Evolutionary conservation across 2,113 vertebrate species (phyloP).

Genomic region (Colistium nudipinnis): DNA sequence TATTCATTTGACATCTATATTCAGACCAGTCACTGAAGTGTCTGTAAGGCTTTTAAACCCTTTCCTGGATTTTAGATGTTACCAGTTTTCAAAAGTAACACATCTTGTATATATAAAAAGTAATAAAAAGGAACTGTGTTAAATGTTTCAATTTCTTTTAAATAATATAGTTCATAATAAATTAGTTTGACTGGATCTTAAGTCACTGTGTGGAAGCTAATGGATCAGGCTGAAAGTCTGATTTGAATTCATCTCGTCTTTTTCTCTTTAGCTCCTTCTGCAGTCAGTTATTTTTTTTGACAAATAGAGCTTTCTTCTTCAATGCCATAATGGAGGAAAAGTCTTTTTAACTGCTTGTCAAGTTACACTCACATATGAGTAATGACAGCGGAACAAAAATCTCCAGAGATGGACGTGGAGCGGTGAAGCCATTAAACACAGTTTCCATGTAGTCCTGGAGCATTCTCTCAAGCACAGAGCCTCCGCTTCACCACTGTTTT

Average conservation of each 20-base stretch:
- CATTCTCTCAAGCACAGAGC: constrained; percentile 3
- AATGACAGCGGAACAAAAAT: constrained; percentile 55
- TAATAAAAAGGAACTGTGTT: too few species aligned
- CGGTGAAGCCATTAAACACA: constrained; percentile 41
- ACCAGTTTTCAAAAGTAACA: not conserved
- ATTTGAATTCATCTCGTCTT: constrained; percentile 34
- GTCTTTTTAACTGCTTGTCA: constrained; percentile 58
- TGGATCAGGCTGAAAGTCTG: not conserved
- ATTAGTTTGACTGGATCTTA: not conserved
- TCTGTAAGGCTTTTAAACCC: too few species aligned
- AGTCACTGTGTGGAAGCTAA: not conserved
- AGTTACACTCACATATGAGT: constrained; percentile 37
- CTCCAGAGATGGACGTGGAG: constrained; percentile 38
- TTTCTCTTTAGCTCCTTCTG: constrained; percentile 5
- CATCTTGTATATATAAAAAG: too few species aligned
- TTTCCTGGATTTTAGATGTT: not conserved
- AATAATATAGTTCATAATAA: too few species aligned
- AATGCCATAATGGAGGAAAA: constrained; percentile 19
- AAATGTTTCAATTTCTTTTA: too few species aligned
- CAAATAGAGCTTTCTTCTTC: constrained; percentile 35
- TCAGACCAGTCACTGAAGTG: too few species aligned
- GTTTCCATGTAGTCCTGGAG: constrained; percentile 19
- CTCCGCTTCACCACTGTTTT: constrained; percentile 6
- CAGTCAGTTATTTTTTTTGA: constrained; percentile 46
- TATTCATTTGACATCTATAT: too few species aligned